Evolutionary conservation across 2,888 invertebrate genomes (phyloP).

Genomic region (Protonemura montana): DNA sequence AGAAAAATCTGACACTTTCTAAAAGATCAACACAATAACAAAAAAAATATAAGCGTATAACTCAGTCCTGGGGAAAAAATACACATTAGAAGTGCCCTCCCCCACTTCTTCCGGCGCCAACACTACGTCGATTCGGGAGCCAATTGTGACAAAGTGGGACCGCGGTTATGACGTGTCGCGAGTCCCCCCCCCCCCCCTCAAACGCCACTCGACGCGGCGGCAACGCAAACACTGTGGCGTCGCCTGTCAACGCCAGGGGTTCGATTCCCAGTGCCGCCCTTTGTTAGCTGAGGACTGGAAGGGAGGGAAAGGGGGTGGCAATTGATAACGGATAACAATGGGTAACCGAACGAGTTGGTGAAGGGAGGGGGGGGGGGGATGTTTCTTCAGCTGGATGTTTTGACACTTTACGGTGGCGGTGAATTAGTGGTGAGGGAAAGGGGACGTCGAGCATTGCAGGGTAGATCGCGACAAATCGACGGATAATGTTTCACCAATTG

Average conservation of each 20-base stretch:
- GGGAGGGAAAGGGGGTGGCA: neutral
- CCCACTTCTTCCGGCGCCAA: neutral
- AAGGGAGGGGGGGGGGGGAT: neutral
- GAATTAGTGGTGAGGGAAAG: neutral
- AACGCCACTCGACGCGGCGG: neutral
- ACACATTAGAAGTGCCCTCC: neutral
- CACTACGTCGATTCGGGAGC: neutral
- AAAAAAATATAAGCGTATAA: too few species aligned
- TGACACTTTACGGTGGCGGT: neutral
- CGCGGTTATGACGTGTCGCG: neutral
- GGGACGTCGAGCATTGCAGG: neutral
- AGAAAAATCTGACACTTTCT: too few species aligned
- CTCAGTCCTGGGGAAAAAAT: too few species aligned
- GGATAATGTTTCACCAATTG: neutral
- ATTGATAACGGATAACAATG: neutral
- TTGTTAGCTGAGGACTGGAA: neutral
- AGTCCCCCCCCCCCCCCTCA: neutral
- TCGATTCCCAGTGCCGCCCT: neutral
- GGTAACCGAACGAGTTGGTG: neutral
- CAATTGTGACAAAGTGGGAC: neutral
- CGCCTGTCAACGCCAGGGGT: neutral
- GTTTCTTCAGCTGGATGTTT: neutral
- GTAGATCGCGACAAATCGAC: neutral
- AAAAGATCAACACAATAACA: too few species aligned
- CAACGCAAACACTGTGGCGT: neutral